These are phyloP conservation scores for Teleopsis dalmanni DNA, from an alignment of 1,140 invertebrate genomes.

Conservation along the genomic window DNA sequence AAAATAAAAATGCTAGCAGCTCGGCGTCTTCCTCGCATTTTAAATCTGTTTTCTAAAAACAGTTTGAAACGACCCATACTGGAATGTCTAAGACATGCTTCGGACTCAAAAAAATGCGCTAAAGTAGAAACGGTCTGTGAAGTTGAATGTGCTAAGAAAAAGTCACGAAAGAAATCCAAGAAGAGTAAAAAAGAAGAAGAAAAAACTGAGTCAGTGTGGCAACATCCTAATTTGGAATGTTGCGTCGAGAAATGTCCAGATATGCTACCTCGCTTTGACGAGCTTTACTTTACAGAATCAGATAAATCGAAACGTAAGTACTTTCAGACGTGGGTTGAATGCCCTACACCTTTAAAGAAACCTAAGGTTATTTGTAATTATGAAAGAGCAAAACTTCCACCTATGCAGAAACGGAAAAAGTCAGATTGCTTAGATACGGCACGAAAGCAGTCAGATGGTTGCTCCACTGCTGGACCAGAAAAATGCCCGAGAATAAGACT, in stretches of 20 bases:
- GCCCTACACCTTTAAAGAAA: constrained; percentile 19
- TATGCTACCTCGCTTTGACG: constrained; percentile 28
- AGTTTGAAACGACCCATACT: too few species aligned
- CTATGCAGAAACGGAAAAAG: constrained; percentile 4
- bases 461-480: background rate
- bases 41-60: too few species aligned
- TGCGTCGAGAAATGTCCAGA: constrained; percentile 9
- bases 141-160: too few species aligned
- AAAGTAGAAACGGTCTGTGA: too few species aligned
- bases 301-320: constrained; percentile 33
- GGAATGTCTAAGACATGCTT: too few species aligned
- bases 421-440: background rate
- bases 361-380: constrained; percentile 27
- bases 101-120: too few species aligned
- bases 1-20: too few species aligned
- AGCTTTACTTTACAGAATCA: constrained; percentile 32
- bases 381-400: constrained; percentile 13
- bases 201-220: constrained; percentile 6
- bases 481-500: constrained; percentile 8
- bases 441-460: background rate
- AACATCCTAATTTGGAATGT: constrained; percentile 12
- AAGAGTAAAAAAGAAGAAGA: background rate
- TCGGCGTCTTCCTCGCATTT: too few species aligned
- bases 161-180: too few species aligned
- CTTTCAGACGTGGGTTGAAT: constrained; percentile 36